Base-by-base conservation (phyloP, 2,113 vertebrate genomes). In the Upupa epops region DNA sequence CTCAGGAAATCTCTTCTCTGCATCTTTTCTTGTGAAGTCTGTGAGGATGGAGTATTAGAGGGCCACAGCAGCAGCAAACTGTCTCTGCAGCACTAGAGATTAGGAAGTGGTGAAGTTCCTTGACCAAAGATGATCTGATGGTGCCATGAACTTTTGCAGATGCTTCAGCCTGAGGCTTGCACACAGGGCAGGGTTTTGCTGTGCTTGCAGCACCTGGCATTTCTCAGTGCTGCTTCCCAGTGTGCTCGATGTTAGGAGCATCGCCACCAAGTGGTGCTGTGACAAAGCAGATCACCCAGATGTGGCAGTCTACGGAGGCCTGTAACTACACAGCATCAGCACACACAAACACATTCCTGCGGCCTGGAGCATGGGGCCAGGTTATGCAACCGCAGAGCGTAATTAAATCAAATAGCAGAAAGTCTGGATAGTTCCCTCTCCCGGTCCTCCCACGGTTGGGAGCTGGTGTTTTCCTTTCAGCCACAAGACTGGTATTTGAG, bases 401-500 rank as follows among this genome's bases (percentile, higher is more conserved):
- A 25, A 71, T 73, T 48, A 63, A 89, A 48, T n/a, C 69, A n/a
- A 71, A 28, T 0, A 42, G 16, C 74, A 87, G 77, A 9, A 4
- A 29, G 31, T 11, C 2, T 52, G 63, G 58, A 17, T 24, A 1
- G 15, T 59, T 63, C 71, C 83, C 65, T 42, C 65, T 58, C 42
- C 56, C 13, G 28, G 7, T 78, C 69, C 82, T 66, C 80, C 55
- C 55, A 8, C 2, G 0, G 6, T 0, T 42, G 51, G 49, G 74
- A 87, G 59, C 46, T 68, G 54, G 13, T 42, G 9, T 49, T 79
- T 78, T 28, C n/a, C 59, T 68, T 60, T 46, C 46, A 40, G 61
- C 70, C 81, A 8, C 4, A 1, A 32, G 45, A 24, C 5, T 0
- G 0, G 32, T 18, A 3, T 1, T 22, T 46, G 66, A 54, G 46